Conservation (phyloP, 2,797 vertebrate genomes). For the Helostoma temminkii region DNA sequence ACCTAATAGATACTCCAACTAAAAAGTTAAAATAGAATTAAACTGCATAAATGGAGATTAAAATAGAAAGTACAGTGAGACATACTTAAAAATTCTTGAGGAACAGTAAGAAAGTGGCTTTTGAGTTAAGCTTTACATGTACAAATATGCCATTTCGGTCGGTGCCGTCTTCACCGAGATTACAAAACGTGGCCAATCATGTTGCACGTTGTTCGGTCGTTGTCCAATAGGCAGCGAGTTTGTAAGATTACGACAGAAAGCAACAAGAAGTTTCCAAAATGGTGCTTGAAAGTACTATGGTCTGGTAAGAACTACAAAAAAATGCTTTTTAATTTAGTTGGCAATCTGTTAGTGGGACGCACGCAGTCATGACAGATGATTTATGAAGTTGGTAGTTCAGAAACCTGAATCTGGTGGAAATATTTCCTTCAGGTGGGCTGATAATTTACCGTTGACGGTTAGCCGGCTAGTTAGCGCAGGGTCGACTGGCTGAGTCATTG, state of each 20-base stretch:
- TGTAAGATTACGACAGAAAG: slow-evolving; percentile 59
- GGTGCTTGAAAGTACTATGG: slow-evolving; percentile 98
- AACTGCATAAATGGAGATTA: background rate
- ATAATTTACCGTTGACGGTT: slow-evolving; percentile 11
- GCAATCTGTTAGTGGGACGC: background rate
- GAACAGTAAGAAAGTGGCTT: background rate
- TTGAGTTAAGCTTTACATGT: background rate
- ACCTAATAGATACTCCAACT: no score
- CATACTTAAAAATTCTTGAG: background rate
- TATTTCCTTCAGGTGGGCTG: accelerated
- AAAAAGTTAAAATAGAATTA: no score
- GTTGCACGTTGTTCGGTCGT: slow-evolving; percentile 31
- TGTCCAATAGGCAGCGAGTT: slow-evolving; percentile 77
- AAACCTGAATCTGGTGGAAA: background rate
- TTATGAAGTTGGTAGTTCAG: background rate
- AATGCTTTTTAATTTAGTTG: background rate
- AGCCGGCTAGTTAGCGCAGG: slow-evolving; percentile 49
- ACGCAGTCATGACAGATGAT: accelerated
- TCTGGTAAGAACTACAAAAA: slow-evolving; percentile 89
- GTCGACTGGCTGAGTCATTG: slow-evolving; percentile 78
- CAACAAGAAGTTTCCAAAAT: slow-evolving; percentile 88
- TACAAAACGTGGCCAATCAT: slow-evolving; percentile 65
- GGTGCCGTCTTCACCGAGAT: background rate
- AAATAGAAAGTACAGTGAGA: background rate
- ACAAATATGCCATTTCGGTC: background rate